These are phyloP conservation scores for Acipenser transmontanus DNA, from an alignment of 2,797 vertebrate genomes.

Conservation along the genomic window DNA sequence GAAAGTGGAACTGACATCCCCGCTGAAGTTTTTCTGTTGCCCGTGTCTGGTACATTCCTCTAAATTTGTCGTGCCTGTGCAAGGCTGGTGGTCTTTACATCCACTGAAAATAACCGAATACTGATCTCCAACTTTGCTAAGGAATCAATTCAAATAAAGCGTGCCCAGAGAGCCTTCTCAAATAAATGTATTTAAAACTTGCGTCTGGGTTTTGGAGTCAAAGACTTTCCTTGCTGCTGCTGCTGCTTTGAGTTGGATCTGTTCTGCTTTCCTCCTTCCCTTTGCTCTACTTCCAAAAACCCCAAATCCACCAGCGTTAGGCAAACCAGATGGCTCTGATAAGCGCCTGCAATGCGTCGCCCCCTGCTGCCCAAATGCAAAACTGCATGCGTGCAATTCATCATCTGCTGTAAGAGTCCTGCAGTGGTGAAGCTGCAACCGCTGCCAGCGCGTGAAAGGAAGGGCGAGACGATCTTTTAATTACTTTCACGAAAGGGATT, in stretches of 20 bases:
- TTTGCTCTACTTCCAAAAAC: conserved; percentile 31
- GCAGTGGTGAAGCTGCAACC: too few relatives aligned
- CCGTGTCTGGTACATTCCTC: conserved; percentile 61
- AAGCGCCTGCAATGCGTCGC: conserved; percentile 38
- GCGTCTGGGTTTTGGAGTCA: conserved; percentile 15
- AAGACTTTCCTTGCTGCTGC: conserved; percentile 9
- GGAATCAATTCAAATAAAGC: conserved; percentile 7
- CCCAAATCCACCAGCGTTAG: conserved; percentile 18
- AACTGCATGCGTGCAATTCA: conserved; percentile 10
- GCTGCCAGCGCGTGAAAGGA: too few relatives aligned
- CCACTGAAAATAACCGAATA: conserved; percentile 36
- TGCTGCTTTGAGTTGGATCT: conserved; percentile 25
- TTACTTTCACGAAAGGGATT: too few relatives aligned
- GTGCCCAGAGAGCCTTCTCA: not conserved
- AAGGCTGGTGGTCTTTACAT: conserved; percentile 40
- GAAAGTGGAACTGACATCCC: conserved; percentile 52
- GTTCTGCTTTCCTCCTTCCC: conserved; percentile 26
- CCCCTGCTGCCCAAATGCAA: conserved; percentile 42
- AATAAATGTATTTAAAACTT: not conserved
- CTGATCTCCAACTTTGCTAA: conserved; percentile 23
- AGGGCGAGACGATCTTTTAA: too few relatives aligned
- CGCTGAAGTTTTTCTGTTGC: conserved; percentile 39
- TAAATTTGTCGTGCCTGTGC: conserved; percentile 29
- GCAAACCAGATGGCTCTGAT: conserved; percentile 47
- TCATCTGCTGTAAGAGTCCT: too few relatives aligned